Conservation (phyloP, 2,888 invertebrate genomes). For the Drosophila meridiana region DNA sequence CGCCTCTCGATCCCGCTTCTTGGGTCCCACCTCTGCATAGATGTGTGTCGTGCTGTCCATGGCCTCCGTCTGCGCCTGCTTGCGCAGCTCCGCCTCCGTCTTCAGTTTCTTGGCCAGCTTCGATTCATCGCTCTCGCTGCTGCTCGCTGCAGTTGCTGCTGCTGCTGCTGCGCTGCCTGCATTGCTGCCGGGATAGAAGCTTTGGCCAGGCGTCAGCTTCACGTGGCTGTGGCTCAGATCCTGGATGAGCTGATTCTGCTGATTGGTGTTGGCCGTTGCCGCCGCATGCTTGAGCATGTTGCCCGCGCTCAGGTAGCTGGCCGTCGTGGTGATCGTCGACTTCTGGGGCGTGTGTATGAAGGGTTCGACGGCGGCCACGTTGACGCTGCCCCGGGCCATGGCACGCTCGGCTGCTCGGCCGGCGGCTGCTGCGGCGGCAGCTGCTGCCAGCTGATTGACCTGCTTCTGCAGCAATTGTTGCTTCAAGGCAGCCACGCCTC, state of each 20-base stretch:
- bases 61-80: constrained; percentile 88
- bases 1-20: constrained; percentile 74
- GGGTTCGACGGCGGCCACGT: constrained; percentile 94
- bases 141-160: constrained; percentile 46
- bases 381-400: constrained; percentile 87
- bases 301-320: constrained; percentile 84
- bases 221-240: constrained; percentile 84
- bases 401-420: constrained; percentile 65
- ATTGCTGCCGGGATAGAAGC: constrained; percentile 45
- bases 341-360: constrained; percentile 93
- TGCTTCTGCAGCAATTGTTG: constrained; percentile 82
- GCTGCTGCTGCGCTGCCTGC: not conserved
- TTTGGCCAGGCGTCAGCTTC: constrained; percentile 72
- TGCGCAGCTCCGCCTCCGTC: constrained; percentile 58
- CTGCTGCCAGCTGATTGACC: constrained; percentile 66
- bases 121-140: constrained; percentile 87
- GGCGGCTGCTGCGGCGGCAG: constrained; percentile 65
- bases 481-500: constrained; percentile 80
- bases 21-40: constrained; percentile 83
- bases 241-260: constrained; percentile 85
- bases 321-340: constrained; percentile 85
- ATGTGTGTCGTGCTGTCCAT: constrained; percentile 94
- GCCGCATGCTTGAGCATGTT: constrained; percentile 82
- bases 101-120: constrained; percentile 84
- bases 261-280: constrained; percentile 84